phyloP scores from a whole-genome alignment of 2,113 vertebrate species.

The Zosterops hypoxanthus region DNA sequence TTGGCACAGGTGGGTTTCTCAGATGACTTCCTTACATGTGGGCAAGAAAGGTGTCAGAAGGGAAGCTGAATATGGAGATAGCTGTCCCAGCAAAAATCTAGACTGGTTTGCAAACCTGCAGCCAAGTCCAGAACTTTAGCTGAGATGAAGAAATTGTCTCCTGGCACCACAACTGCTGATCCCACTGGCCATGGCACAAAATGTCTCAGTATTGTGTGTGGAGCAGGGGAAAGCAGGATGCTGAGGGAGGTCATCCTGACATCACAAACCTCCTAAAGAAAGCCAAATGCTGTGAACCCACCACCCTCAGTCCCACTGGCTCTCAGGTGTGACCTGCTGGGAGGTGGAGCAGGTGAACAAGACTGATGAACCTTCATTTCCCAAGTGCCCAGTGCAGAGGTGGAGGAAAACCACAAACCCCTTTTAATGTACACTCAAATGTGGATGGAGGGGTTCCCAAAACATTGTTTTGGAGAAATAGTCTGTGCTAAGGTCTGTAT shows the following conservation, averaged over 20 bases:
- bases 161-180: not conserved
- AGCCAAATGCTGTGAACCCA: not conserved
- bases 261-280: not conserved
- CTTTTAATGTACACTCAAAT: not conserved
- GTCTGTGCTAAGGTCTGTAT: rapidly evolving
- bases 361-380: not conserved
- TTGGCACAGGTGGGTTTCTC: not conserved
- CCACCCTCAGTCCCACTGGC: not conserved
- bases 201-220: not conserved
- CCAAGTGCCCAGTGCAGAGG: rapidly evolving
- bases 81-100: not conserved
- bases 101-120: not conserved
- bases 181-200: not conserved
- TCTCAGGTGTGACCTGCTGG: not conserved
- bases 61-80: not conserved
- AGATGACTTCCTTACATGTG: not conserved
- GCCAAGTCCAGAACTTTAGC: not conserved
- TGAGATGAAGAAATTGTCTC: not conserved
- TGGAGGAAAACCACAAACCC: not conserved
- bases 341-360: not conserved
- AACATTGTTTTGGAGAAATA: not conserved
- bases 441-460: not conserved
- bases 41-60: not conserved
- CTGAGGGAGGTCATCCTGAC: not conserved
- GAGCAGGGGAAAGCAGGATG: not conserved